These are phyloP conservation scores for Salvator merianae DNA, from an alignment of 2,113 vertebrate species.

Conservation along the genomic window DNA sequence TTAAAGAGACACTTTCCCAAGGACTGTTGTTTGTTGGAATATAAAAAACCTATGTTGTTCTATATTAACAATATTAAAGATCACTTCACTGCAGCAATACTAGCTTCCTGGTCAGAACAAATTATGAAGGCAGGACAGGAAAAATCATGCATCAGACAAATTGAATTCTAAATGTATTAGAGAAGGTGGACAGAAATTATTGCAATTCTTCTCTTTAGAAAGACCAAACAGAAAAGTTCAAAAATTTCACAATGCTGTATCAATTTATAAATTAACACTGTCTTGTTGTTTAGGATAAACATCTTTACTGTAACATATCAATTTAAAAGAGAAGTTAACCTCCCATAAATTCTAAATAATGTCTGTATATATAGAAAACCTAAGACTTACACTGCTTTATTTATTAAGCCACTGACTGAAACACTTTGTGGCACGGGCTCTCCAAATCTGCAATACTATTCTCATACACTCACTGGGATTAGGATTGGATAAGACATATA, in stretches of 20 bases:
- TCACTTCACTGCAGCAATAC: background rate
- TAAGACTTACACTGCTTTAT: constrained; percentile 16
- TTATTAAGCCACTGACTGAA: background rate
- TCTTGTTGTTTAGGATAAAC: background rate
- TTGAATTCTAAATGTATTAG: background rate
- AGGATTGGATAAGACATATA: no score
- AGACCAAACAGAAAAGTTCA: background rate
- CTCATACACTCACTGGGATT: no score
- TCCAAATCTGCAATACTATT: no score
- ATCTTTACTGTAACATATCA: no score
- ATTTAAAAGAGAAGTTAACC: constrained; percentile 25
- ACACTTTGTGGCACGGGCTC: background rate
- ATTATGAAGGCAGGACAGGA: constrained; percentile 2
- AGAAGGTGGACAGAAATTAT: background rate
- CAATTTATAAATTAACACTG: constrained; percentile 19
- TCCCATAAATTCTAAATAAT: constrained; percentile 28
- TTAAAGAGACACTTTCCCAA: no score
- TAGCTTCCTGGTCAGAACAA: background rate
- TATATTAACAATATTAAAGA: no score
- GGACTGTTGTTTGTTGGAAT: no score
- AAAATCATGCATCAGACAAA: background rate
- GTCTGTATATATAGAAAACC: background rate
- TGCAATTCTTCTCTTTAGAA: background rate
- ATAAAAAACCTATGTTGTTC: background rate
- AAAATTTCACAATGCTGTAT: background rate